Percentiles rank a stretch among this genome's conserved stretches.
Evolutionary conservation across 2,797 vertebrate species (phyloP).

Genomic region (Enteromius mattozi): DNA sequence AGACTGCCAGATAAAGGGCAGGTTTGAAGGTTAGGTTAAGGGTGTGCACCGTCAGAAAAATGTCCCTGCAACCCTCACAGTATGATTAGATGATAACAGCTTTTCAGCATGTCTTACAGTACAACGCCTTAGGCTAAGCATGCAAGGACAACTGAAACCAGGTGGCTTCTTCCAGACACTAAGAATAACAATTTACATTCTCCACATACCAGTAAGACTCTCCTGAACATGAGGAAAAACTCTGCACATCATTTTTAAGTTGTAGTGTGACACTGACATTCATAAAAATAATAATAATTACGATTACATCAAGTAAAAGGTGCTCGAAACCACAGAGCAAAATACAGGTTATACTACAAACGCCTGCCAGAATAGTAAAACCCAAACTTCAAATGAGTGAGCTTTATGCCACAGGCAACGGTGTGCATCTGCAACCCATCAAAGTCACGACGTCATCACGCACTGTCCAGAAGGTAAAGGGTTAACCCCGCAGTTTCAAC

Average conservation of each 20-base stretch:
- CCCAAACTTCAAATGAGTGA: constrained; percentile 3
- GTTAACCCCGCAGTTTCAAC: constrained; percentile 73
- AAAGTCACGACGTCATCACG: constrained; percentile 54
- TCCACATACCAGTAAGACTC: constrained; percentile 32
- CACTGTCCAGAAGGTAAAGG: constrained; percentile 67
- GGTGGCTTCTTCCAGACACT: constrained; percentile 37
- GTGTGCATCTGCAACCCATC: constrained; percentile 13
- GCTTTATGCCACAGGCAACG: not conserved
- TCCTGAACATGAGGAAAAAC: not conserved
- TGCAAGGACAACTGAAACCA: constrained; percentile 22
- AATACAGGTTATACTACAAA: constrained; percentile 5
- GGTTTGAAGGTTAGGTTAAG: constrained; percentile 37
- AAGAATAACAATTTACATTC: constrained; percentile 11
- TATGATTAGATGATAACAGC: not conserved
- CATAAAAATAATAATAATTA: not conserved
- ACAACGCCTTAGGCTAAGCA: not conserved
- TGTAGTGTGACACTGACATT: not conserved
- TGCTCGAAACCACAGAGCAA: not conserved
- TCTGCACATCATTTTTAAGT: not conserved
- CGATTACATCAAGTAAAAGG: not conserved
- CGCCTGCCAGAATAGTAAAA: not conserved
- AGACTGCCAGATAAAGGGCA: constrained; percentile 23
- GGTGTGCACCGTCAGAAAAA: constrained; percentile 33
- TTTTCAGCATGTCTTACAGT: not conserved
- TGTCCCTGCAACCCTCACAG: not conserved